These are phyloP conservation scores for Sclerurus mexicanus DNA, from an alignment of 2,113 vertebrate species.

Conservation along the genomic window DNA sequence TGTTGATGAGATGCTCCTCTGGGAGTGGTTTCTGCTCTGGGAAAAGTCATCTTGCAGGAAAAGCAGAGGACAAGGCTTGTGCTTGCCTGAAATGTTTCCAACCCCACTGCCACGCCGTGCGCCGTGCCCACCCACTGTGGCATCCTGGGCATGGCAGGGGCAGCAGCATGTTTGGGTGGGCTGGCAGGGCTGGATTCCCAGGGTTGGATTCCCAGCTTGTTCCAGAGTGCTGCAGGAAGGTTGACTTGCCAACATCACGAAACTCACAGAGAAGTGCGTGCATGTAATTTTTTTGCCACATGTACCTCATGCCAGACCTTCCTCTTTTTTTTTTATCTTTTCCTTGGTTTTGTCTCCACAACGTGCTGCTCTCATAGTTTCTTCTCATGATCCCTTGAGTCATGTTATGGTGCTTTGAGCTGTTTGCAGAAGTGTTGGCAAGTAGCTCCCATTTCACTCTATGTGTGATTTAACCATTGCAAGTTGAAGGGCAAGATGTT, in stretches of 20 bases:
- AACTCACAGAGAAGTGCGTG: not conserved
- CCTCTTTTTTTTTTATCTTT: not conserved
- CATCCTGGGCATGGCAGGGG: not conserved
- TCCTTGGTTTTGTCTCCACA: not conserved
- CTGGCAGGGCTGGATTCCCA: not conserved
- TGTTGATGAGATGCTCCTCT: not conserved
- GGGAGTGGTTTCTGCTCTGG: fast-evolving
- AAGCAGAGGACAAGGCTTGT: not conserved
- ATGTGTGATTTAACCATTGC: not conserved
- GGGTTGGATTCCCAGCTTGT: fast-evolving
- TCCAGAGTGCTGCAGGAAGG: not conserved
- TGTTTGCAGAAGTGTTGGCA: not conserved
- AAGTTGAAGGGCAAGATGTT: not conserved
- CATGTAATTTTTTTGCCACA: not conserved
- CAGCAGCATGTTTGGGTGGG: not conserved
- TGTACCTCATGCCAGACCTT: not conserved
- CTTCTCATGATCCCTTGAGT: slow-evolving; percentile 11
- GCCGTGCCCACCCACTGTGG: not conserved
- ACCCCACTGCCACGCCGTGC: not conserved
- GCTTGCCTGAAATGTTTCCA: fast-evolving
- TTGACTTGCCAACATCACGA: not conserved
- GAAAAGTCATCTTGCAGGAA: not conserved
- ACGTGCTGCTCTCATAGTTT: not conserved
- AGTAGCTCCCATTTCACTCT: not conserved
- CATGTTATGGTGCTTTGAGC: not conserved